phyloP scores from a whole-genome alignment of 2,797 vertebrate species.

The Crocidura indochinensis region DNA sequence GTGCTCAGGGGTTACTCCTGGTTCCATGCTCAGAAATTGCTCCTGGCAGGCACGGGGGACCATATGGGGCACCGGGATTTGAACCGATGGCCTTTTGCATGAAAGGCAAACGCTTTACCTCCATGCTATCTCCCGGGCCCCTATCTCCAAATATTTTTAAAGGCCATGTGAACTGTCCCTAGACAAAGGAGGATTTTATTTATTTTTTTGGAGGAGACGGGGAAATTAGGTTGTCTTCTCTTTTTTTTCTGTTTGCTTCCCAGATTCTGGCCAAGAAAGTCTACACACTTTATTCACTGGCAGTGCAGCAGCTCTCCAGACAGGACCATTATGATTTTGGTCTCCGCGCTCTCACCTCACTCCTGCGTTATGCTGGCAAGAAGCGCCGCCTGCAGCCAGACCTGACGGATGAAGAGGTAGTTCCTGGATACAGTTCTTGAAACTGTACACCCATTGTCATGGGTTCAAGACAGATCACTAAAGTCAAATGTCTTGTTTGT shows the following conservation, averaged over 20 bases:
- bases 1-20: too few species aligned
- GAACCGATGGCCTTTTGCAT: too few species aligned
- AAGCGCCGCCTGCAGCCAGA: constrained; percentile 91
- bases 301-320: constrained; percentile 95
- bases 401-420: constrained; percentile 93
- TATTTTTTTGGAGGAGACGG: too few species aligned
- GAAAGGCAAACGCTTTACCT: too few species aligned
- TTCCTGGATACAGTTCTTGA: not conserved
- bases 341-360: constrained; percentile 94
- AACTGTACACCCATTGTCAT: not conserved
- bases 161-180: not conserved
- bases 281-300: constrained; percentile 94
- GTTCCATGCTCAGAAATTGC: too few species aligned
- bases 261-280: constrained; percentile 96
- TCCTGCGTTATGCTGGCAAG: constrained; percentile 94
- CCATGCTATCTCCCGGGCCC: too few species aligned
- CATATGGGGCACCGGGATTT: too few species aligned
- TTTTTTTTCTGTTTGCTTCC: not conserved
- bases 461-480: not conserved
- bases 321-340: constrained; percentile 97
- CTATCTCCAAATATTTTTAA: too few species aligned
- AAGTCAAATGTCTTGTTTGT: not conserved
- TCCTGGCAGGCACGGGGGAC: too few species aligned
- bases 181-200: not conserved
- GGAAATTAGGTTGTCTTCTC: not conserved